These are phyloP conservation scores for Myocastor coypus DNA, from an alignment of 2,113 vertebrate species.

Conservation along the genomic window DNA sequence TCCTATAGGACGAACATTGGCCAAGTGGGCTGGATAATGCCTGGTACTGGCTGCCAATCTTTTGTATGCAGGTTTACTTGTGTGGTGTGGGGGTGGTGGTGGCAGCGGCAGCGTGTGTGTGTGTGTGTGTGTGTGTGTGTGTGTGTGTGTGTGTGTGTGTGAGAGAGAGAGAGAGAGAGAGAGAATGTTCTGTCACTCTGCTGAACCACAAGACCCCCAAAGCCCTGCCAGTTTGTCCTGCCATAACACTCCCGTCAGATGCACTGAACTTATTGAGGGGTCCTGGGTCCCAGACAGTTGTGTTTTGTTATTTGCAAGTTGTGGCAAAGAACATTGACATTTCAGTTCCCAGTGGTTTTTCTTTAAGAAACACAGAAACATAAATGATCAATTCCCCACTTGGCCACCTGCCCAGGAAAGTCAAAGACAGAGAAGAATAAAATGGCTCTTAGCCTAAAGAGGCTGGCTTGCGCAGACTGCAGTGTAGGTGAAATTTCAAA, in stretches of 20 bases:
- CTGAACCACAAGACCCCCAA: background rate
- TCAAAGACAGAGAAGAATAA: conserved; percentile 53
- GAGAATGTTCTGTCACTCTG: conserved; percentile 11
- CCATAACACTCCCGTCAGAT: background rate
- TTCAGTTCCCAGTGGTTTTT: conserved; percentile 67
- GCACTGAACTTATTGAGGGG: background rate
- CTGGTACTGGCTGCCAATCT: background rate
- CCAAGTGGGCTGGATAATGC: background rate
- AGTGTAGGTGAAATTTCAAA: background rate
- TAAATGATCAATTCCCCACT: conserved; percentile 64
- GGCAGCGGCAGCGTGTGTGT: background rate
- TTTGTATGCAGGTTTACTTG: background rate
- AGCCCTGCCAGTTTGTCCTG: conserved; percentile 15
- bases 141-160: background rate
- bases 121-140: background rate
- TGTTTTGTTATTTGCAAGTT: conserved; percentile 70
- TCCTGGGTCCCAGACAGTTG: conserved; percentile 43
- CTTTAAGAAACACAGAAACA: conserved; percentile 66
- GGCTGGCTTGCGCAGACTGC: conserved; percentile 3
- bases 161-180: no score
- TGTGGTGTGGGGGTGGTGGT: background rate
- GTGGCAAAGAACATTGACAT: conserved; percentile 66
- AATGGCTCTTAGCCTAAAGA: conserved; percentile 63
- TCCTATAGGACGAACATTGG: background rate
- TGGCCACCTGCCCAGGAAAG: conserved; percentile 72